Conservation (phyloP, 2,113 vertebrate species). For the Scalopus aquaticus region DNA sequence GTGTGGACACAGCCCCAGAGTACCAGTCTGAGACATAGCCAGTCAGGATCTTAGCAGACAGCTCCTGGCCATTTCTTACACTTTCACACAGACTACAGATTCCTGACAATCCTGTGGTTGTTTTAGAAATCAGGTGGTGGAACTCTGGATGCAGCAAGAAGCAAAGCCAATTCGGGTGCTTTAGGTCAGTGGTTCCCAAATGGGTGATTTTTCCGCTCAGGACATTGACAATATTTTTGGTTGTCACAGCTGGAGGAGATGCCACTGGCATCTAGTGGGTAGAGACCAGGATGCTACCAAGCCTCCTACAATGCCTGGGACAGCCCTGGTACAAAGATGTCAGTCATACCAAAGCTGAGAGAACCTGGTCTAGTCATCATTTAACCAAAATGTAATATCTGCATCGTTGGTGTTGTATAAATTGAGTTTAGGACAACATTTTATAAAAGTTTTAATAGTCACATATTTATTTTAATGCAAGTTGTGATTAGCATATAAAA, state of each 20-base stretch:
- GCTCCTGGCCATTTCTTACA: not conserved
- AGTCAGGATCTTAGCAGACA: not conserved
- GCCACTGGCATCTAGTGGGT: not conserved
- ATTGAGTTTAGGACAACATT: not conserved
- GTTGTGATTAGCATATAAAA: not conserved
- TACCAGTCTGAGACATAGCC: not conserved
- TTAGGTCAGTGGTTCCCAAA: not conserved
- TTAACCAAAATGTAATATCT: not conserved
- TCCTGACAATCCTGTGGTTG: fast-evolving
- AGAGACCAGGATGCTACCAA: not conserved
- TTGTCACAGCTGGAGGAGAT: not conserved
- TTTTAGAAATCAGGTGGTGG: not conserved
- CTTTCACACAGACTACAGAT: not conserved
- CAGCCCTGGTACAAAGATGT: not conserved
- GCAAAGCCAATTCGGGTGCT: not conserved
- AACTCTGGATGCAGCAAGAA: not conserved
- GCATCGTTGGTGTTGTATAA: not conserved
- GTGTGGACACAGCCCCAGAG: not conserved
- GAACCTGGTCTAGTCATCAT: not conserved
- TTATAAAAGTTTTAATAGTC: not conserved
- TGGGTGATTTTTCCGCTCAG: not conserved
- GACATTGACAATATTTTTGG: not conserved
- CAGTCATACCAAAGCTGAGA: not conserved
- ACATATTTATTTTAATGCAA: not conserved
- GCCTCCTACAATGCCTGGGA: too few relatives aligned